Conservation (phyloP, 2,888 invertebrate species). For the Diarsia dahlii region DNA sequence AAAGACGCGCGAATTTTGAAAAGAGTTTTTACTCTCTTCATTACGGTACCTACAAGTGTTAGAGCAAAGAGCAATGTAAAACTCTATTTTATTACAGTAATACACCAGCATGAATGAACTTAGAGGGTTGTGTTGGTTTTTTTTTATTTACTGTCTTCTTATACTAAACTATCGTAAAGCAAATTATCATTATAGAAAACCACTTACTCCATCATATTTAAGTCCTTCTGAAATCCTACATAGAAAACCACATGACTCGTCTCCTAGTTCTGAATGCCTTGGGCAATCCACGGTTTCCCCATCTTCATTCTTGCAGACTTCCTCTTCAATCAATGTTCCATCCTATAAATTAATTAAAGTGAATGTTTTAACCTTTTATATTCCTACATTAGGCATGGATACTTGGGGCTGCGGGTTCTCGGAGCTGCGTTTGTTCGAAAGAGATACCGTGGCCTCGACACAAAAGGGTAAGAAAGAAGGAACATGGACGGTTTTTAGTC, state of each 20-base stretch:
- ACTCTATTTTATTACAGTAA: too few relatives aligned
- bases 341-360: conserved; percentile 71
- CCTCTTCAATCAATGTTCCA: conserved; percentile 76
- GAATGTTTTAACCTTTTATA: neutral
- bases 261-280: conserved; percentile 19
- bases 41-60: too few relatives aligned
- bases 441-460: too few relatives aligned
- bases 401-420: too few relatives aligned
- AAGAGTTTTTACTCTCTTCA: neutral
- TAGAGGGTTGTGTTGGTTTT: neutral
- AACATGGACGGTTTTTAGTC: too few relatives aligned
- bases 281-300: conserved; percentile 77
- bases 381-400: neutral
- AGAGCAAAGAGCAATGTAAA: too few relatives aligned
- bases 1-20: conserved; percentile 37
- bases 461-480: too few relatives aligned
- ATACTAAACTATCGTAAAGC: conserved; percentile 63
- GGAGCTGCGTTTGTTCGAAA: too few relatives aligned
- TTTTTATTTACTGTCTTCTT: conserved; percentile 64
- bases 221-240: conserved; percentile 37
- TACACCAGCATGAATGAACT: too few relatives aligned
- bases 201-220: conserved; percentile 36
- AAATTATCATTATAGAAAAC: conserved; percentile 63
- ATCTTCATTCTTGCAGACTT: conserved; percentile 78
- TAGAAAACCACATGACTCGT: conserved; percentile 49